phyloP scores from a whole-genome alignment of 1,140 invertebrate species.

The Eriosoma lanigerum region DNA sequence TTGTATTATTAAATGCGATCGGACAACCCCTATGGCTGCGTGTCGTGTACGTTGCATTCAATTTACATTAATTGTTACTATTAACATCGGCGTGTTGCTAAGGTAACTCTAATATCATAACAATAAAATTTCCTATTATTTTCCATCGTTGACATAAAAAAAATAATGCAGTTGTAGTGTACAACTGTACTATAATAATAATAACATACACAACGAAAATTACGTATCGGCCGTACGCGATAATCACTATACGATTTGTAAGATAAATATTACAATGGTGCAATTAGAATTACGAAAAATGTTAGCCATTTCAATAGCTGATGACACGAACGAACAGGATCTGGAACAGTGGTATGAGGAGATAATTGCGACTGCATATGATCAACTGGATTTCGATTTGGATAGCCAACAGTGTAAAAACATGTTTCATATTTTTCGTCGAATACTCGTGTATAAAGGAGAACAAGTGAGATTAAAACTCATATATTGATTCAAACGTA shows the following conservation, averaged over 20 bases:
- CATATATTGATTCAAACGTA: too few relatives aligned
- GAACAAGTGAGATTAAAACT: constrained; percentile 52
- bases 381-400: constrained; percentile 33
- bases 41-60: too few relatives aligned
- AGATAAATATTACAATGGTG: constrained; percentile 6
- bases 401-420: constrained; percentile 31
- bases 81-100: background rate
- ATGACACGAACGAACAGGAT: constrained; percentile 36
- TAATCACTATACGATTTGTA: background rate
- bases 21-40: too few relatives aligned
- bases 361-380: background rate
- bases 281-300: constrained; percentile 30
- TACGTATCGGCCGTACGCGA: background rate
- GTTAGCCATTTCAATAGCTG: constrained; percentile 11
- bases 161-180: background rate
- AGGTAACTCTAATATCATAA: constrained; percentile 13
- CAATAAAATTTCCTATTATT: background rate
- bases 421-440: constrained; percentile 47
- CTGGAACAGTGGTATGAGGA: constrained; percentile 32
- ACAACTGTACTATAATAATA: background rate
- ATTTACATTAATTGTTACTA: too few relatives aligned
- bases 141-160: background rate
- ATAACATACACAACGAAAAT: too few relatives aligned
- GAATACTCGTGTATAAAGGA: constrained; percentile 49
- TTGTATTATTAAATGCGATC: too few relatives aligned